Conservation (phyloP, 2,113 vertebrate species). For the Anthoscopus minutus region DNA sequence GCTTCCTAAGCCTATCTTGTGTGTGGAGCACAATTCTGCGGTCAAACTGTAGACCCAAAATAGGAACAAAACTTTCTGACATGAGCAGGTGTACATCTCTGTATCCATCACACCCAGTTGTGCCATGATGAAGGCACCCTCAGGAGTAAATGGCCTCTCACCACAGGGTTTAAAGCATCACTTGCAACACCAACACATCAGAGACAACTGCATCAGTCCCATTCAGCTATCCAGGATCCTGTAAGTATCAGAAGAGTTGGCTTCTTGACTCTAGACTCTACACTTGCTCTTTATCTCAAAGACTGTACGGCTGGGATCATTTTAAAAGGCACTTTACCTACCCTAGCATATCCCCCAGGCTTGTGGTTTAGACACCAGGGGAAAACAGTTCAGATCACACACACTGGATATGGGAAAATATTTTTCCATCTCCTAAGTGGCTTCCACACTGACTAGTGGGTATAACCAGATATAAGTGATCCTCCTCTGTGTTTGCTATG, state of each 20-base stretch:
- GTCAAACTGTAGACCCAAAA: neutral
- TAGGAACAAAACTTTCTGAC: neutral
- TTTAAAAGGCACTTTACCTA: neutral
- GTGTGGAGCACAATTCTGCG: neutral
- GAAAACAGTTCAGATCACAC: neutral
- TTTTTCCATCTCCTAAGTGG: neutral
- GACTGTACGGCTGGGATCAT: neutral
- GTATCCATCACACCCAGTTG: neutral
- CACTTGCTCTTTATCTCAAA: neutral
- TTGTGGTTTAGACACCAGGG: neutral
- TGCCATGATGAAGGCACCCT: neutral
- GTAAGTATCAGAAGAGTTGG: neutral
- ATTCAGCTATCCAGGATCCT: accelerated
- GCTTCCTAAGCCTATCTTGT: neutral
- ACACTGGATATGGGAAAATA: neutral
- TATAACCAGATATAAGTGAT: neutral
- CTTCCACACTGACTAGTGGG: accelerated
- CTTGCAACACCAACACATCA: neutral
- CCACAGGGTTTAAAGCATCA: neutral
- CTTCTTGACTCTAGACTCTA: neutral
- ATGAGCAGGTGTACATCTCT: neutral
- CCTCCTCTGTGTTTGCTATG: neutral
- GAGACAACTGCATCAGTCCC: neutral
- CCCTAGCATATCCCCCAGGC: neutral
- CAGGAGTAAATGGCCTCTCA: neutral